These are phyloP conservation scores for Nycticebus coucang DNA, from an alignment of 2,113 vertebrate species.

Conservation along the genomic window DNA sequence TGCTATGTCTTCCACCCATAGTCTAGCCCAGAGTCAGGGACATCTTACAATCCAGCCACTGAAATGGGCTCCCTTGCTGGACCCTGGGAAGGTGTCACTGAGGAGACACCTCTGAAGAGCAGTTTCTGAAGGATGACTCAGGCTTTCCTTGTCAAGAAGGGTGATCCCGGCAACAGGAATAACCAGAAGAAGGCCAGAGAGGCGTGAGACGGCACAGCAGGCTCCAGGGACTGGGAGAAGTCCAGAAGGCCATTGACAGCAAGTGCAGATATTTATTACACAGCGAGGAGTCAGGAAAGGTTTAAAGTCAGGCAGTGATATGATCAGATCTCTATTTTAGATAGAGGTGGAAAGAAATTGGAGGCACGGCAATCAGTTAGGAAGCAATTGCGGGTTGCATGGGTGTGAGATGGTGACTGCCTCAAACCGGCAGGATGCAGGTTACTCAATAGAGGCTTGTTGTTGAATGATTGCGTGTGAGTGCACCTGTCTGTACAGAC, in stretches of 20 bases:
- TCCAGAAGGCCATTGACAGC: not conserved
- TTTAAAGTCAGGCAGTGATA: not conserved
- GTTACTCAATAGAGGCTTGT: not conserved
- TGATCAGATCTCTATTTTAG: conserved; percentile 9
- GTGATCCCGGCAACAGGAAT: not conserved
- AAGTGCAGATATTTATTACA: not conserved
- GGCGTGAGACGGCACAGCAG: accelerated
- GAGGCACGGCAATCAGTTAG: not conserved
- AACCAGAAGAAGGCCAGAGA: not conserved
- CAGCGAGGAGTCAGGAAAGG: not conserved
- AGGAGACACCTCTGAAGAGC: not conserved
- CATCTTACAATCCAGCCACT: not conserved
- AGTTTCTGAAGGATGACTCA: not conserved
- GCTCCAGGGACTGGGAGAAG: not conserved
- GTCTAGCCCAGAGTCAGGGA: not conserved
- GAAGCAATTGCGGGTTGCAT: not conserved
- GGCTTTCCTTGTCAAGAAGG: not conserved
- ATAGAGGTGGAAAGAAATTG: not conserved
- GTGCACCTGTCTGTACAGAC: not conserved
- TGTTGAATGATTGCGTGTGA: not conserved
- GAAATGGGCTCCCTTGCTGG: not conserved
- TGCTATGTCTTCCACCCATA: not conserved
- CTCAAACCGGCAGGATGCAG: not conserved
- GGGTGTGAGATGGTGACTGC: not conserved
- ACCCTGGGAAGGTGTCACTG: not conserved